These are phyloP conservation scores for Nomada fabriciana DNA, from an alignment of 2,888 invertebrate genomes.

Conservation along the genomic window DNA sequence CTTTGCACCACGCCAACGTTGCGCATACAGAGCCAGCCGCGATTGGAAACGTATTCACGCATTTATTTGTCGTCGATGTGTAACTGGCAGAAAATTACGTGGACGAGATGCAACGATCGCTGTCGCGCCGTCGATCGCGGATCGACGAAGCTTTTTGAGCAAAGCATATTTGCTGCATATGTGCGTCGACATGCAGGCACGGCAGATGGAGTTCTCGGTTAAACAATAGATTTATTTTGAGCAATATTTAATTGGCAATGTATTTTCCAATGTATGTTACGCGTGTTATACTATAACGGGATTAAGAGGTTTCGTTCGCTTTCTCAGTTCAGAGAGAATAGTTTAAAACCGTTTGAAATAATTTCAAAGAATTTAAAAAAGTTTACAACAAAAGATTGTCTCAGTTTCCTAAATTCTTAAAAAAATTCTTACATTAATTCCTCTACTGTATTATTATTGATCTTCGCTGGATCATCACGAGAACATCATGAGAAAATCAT, in stretches of 20 bases:
- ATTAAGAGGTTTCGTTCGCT: no score
- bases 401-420: no score
- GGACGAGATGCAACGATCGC: not conserved
- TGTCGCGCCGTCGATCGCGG: conserved; percentile 28
- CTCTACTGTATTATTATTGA: not conserved
- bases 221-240: conserved; percentile 3
- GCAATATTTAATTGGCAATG: conserved; percentile 19
- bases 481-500: not conserved
- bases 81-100: conserved; percentile 33
- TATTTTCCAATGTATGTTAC: not conserved
- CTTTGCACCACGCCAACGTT: conserved; percentile 22
- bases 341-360: no score
- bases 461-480: not conserved
- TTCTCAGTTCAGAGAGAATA: no score
- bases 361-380: not conserved
- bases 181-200: conserved; percentile 9
- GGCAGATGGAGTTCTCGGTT: not conserved
- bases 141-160: conserved; percentile 19
- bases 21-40: conserved; percentile 8
- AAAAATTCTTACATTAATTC: not conserved
- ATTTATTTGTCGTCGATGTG: conserved; percentile 43
- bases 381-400: not conserved
- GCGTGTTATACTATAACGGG: no score
- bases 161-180: conserved; percentile 18
- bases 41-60: conserved; percentile 33